Conservation (phyloP, 2,113 vertebrate genomes). For the Chaetops frenatus region DNA sequence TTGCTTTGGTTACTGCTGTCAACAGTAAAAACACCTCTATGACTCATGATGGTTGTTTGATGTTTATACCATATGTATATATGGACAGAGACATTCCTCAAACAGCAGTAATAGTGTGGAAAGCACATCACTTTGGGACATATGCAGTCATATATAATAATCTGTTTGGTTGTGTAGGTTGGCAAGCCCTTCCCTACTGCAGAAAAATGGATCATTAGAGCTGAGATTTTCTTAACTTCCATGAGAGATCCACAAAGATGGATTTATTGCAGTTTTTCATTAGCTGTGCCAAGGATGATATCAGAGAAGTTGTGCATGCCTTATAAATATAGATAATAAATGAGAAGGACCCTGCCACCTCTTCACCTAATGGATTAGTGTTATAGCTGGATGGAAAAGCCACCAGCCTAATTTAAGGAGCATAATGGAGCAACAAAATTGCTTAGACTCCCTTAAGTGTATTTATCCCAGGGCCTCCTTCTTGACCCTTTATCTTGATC, state of each 20-base stretch:
- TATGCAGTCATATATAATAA: background rate
- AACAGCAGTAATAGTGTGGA: background rate
- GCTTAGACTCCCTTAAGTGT: background rate
- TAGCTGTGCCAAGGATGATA: constrained; percentile 10
- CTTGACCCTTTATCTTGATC: background rate
- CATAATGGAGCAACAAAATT: background rate
- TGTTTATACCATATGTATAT: background rate
- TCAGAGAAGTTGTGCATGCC: background rate
- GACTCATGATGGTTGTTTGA: background rate
- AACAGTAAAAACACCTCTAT: background rate
- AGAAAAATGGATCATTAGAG: background rate
- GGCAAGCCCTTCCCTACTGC: background rate
- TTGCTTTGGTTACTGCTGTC: background rate
- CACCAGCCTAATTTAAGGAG: background rate
- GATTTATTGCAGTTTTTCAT: constrained; percentile 11
- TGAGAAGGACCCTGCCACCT: background rate
- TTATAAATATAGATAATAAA: background rate
- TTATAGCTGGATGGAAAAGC: background rate
- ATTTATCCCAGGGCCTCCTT: background rate
- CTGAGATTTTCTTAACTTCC: background rate
- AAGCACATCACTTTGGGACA: background rate
- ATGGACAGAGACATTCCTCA: background rate
- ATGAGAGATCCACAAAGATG: background rate
- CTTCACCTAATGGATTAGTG: constrained; percentile 1
- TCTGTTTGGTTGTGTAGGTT: background rate